phyloP scores from a whole-genome alignment of 2,888 invertebrate species.

The Sthenelais limicola region DNA sequence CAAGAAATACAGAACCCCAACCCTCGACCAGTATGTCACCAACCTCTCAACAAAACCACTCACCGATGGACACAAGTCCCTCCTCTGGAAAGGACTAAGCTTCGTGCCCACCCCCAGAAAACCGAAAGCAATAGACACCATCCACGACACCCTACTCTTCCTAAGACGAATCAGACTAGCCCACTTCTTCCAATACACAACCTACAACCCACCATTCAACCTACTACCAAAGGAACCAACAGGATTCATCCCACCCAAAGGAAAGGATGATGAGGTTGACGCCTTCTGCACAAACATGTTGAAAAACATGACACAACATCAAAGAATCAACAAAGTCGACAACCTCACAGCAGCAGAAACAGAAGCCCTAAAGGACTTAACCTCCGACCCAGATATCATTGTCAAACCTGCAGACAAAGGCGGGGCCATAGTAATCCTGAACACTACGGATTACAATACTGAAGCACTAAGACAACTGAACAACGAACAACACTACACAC shows the following conservation, averaged over 20 bases:
- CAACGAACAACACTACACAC: background rate
- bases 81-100: background rate
- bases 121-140: background rate
- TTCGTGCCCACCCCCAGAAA: background rate
- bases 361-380: background rate
- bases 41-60: conserved; percentile 8
- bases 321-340: background rate
- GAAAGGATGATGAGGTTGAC: background rate
- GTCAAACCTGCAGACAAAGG: conserved; percentile 25
- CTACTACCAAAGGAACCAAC: background rate
- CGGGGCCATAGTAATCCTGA: conserved; percentile 18
- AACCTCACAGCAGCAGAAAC: background rate
- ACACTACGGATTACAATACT: conserved; percentile 16
- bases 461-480: conserved; percentile 13
- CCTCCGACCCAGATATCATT: background rate
- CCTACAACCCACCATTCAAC: background rate
- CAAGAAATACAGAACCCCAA: too few relatives aligned
- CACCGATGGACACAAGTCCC: background rate
- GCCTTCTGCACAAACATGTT: conserved; percentile 2
- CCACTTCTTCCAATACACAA: background rate
- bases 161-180: background rate
- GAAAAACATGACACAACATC: background rate
- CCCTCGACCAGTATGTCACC: background rate
- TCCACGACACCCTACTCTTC: conserved; percentile 10
- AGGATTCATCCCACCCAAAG: background rate